These are phyloP conservation scores for Lycopodina hypogea DNA, from an alignment of 37 sponge, comb jelly and placozoan genomes.

Conservation along the genomic window DNA sequence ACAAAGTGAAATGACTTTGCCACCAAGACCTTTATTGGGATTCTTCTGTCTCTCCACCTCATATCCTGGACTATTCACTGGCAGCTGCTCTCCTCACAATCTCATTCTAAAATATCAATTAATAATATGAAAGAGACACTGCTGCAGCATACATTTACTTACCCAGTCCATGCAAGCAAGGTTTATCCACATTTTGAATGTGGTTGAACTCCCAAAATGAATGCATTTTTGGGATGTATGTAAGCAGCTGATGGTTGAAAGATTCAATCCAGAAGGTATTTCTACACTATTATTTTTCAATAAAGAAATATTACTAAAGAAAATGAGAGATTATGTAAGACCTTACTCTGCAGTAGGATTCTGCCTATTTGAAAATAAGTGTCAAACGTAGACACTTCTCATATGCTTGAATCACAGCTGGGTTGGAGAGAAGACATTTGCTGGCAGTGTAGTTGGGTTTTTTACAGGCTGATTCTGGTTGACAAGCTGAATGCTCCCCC, in stretches of 20 bases:
- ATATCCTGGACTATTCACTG: too few relatives aligned
- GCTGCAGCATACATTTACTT: too few relatives aligned
- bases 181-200: constrained; percentile 31
- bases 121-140: background rate
- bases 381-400: background rate
- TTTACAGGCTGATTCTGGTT: too few relatives aligned
- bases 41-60: too few relatives aligned
- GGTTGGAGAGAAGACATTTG: constrained; percentile 3
- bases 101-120: background rate
- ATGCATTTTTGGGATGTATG: constrained; percentile 14
- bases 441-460: background rate
- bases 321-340: background rate
- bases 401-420: background rate
- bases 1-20: too few relatives aligned
- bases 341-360: constrained; percentile 20
- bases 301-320: background rate
- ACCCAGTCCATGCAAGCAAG: background rate
- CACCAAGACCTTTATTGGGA: too few relatives aligned
- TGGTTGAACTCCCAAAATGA: background rate
- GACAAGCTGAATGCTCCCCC: too few relatives aligned
- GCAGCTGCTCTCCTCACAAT: too few relatives aligned
- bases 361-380: constrained; percentile 16
- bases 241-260: constrained; percentile 39
- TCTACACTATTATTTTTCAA: constrained; percentile 12
- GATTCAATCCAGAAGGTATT: constrained; percentile 33